Evolutionary conservation across 2,113 vertebrate species (phyloP).

Genomic region (Trinectes maculatus): DNA sequence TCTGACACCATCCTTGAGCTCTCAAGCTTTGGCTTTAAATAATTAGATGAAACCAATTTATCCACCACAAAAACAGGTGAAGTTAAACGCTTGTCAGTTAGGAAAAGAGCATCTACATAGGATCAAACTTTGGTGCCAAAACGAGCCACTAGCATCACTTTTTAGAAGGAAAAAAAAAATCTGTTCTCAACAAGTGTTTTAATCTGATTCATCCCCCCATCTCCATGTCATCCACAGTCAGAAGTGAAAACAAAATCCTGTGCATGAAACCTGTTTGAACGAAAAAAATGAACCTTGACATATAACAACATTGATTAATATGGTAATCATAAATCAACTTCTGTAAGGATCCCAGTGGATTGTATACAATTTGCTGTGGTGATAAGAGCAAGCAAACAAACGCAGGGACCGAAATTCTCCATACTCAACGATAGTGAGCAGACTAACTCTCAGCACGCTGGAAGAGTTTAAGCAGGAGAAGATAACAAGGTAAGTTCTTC

Average conservation of each 20-base stretch:
- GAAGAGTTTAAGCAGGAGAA: conserved; percentile 41
- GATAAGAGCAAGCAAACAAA: conserved; percentile 65
- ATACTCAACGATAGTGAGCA: too few relatives aligned
- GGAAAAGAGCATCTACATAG: conserved; percentile 35
- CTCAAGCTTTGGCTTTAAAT: conserved; percentile 53
- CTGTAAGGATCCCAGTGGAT: conserved; percentile 64
- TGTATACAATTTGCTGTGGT: conserved; percentile 63
- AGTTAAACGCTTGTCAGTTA: conserved; percentile 33
- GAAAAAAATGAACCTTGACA: conserved; percentile 16
- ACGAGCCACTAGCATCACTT: conserved; percentile 50
- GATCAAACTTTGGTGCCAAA: conserved; percentile 62
- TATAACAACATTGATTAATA: conserved; percentile 55
- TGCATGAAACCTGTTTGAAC: conserved; percentile 35
- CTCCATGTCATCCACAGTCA: conserved; percentile 48
- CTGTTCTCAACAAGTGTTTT: conserved; percentile 46
- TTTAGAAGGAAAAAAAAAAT: conserved; percentile 55
- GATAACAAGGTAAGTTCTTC: conserved; percentile 65
- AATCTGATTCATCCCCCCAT: conserved; percentile 60
- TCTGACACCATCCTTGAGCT: conserved; percentile 32
- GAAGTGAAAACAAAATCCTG: conserved; percentile 38
- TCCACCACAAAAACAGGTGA: conserved; percentile 46
- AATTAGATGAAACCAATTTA: conserved; percentile 56
- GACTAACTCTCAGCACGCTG: too few relatives aligned
- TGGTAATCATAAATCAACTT: conserved; percentile 53
- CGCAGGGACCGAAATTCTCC: too few relatives aligned